Percentiles rank a stretch among this genome's conserved stretches.
Evolutionary conservation across 2,113 vertebrate species (phyloP).

Genomic region (Ivindomyrus marchei): DNA sequence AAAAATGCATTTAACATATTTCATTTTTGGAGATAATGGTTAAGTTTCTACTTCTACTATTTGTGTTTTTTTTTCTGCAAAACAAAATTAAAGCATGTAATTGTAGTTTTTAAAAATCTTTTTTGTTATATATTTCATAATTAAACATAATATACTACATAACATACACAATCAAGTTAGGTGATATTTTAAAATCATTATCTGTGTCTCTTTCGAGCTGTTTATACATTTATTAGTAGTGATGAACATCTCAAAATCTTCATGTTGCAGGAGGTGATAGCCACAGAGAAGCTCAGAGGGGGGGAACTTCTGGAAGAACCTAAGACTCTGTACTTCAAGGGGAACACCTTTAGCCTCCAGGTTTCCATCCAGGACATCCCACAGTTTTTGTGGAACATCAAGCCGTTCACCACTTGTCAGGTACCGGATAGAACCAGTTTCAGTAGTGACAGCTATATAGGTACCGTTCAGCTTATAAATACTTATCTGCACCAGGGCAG

Average conservation of each 20-base stretch:
- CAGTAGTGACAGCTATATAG: background rate
- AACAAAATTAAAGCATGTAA: background rate
- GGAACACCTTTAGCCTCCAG: constrained; percentile 83
- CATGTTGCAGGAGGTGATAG: constrained; percentile 52
- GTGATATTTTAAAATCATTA: background rate
- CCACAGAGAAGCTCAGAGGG: constrained; percentile 71
- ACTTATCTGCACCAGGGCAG: background rate
- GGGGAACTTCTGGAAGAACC: constrained; percentile 86
- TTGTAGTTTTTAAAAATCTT: background rate
- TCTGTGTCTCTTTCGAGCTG: background rate
- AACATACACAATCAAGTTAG: background rate
- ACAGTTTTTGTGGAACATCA: constrained; percentile 89
- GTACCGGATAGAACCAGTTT: constrained; percentile 47
- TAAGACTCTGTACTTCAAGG: constrained; percentile 77
- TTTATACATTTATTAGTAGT: background rate
- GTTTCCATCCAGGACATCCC: constrained; percentile 88
- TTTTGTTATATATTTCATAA: background rate
- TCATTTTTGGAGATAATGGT: background rate
- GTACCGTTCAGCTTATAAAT: background rate
- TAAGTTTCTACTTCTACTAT: background rate
- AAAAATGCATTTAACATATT: background rate
- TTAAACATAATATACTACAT: background rate
- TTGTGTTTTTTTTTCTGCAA: background rate
- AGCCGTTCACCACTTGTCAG: constrained; percentile 93
- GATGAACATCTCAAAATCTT: background rate